Conservation (phyloP, 2,113 vertebrate genomes). For the Gnathonemus longibarbis region DNA sequence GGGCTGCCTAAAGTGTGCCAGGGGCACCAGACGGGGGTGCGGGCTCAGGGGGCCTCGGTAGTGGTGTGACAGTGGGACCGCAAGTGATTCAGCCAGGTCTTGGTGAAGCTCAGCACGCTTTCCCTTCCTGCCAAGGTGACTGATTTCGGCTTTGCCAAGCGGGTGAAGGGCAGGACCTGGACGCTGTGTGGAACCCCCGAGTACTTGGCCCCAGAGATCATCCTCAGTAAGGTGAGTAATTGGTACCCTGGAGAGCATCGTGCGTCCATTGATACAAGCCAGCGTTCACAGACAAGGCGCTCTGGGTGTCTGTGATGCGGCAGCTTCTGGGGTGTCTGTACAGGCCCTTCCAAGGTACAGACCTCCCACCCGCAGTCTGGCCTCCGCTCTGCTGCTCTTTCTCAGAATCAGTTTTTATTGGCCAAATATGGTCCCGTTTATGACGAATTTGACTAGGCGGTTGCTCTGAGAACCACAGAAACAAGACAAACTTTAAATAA, state of each 20-base stretch:
- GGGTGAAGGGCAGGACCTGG: constrained; percentile 89
- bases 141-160: constrained; percentile 89
- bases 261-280: neutral
- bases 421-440: neutral
- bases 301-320: neutral
- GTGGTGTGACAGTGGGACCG: neutral
- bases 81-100: neutral
- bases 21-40: neutral
- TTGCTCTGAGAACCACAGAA: neutral
- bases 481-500: neutral
- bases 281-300: neutral
- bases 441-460: neutral
- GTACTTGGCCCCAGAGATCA: constrained; percentile 87
- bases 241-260: constrained; percentile 1
- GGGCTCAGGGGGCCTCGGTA: neutral
- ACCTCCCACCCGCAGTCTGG: neutral
- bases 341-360: neutral
- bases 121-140: constrained; percentile 64
- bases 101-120: neutral
- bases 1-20: neutral
- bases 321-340: neutral
- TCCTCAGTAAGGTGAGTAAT: constrained; percentile 74
- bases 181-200: constrained; percentile 87
- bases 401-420: neutral
- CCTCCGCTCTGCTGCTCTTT: neutral